These are phyloP conservation scores for Pagrus major DNA, from an alignment of 2,113 vertebrate genomes.

Conservation along the genomic window DNA sequence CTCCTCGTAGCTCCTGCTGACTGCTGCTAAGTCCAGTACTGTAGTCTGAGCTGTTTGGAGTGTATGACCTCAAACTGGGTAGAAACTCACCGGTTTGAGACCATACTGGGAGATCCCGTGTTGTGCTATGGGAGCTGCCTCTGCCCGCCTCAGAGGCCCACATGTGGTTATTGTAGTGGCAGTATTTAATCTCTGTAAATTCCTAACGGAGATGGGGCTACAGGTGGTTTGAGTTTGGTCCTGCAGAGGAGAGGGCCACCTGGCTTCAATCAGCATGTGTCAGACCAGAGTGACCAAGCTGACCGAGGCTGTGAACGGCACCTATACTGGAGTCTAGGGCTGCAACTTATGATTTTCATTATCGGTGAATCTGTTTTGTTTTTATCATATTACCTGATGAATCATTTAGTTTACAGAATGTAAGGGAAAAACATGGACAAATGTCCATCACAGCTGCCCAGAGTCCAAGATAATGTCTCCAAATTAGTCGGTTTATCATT, in stretches of 20 bases:
- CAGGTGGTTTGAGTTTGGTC: conserved; percentile 84
- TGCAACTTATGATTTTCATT: conserved; percentile 1
- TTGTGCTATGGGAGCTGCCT: conserved; percentile 47
- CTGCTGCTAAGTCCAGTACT: neutral
- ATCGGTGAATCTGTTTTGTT: neutral
- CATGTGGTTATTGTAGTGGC: conserved; percentile 76
- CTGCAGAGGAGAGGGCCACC: conserved; percentile 60
- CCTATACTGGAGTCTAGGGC: neutral
- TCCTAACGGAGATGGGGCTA: conserved; percentile 67
- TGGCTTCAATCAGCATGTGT: conserved; percentile 75
- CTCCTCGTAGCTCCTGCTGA: no score
- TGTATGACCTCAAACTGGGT: conserved; percentile 43
- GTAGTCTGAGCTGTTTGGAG: neutral
- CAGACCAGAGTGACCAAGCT: conserved; percentile 46
- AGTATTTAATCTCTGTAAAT: conserved; percentile 76
- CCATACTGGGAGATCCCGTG: conserved; percentile 45
- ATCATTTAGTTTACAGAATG: neutral
- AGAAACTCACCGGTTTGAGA: conserved; percentile 24
- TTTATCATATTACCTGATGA: neutral
- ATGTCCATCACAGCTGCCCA: neutral
- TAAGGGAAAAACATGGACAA: neutral
- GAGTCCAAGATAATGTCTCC: neutral
- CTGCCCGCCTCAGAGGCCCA: conserved; percentile 54
- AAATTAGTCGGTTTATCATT: neutral
- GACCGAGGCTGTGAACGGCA: conserved; percentile 23